phyloP scores from a whole-genome alignment of 2,797 vertebrate species.

The Chrosomus eos region DNA sequence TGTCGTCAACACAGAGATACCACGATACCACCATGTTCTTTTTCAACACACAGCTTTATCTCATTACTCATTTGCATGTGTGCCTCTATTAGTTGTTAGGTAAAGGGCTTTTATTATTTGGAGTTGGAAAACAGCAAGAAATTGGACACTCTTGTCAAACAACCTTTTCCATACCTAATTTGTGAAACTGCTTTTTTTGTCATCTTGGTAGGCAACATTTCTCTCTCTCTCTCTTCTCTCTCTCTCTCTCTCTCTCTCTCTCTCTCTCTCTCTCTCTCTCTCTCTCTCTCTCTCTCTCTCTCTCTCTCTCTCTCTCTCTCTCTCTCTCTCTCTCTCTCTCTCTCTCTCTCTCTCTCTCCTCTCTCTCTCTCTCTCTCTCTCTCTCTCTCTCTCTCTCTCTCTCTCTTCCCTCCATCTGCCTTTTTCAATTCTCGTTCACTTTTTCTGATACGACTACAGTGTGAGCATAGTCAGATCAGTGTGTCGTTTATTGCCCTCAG shows the following conservation, averaged over 20 bases:
- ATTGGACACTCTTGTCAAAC: slow-evolving; percentile 9
- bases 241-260: too few relatives aligned
- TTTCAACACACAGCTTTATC: slow-evolving; percentile 33
- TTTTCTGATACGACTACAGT: too few relatives aligned
- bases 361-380: not conserved
- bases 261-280: too few relatives aligned
- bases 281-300: too few relatives aligned
- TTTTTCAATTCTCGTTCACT: not conserved
- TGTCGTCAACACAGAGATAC: slow-evolving; percentile 47
- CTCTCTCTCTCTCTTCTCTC: not conserved
- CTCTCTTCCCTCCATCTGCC: slow-evolving; percentile 3
- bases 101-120: slow-evolving; percentile 45
- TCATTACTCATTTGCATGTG: slow-evolving; percentile 28
- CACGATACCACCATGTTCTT: slow-evolving; percentile 32
- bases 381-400: not conserved
- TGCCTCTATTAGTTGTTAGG: slow-evolving; percentile 42
- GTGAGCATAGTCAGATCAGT: slow-evolving; percentile 44
- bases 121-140: not conserved
- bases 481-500: slow-evolving; percentile 44
- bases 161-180: not conserved
- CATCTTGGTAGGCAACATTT: not conserved
- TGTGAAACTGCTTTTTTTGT: not conserved
- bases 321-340: not conserved
- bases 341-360: not conserved
- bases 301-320: not conserved